Percentiles rank a stretch among this genome's conserved stretches.
Evolutionary conservation across 2,113 vertebrate species (phyloP).

Genomic region (Fulmarus glacialis): DNA sequence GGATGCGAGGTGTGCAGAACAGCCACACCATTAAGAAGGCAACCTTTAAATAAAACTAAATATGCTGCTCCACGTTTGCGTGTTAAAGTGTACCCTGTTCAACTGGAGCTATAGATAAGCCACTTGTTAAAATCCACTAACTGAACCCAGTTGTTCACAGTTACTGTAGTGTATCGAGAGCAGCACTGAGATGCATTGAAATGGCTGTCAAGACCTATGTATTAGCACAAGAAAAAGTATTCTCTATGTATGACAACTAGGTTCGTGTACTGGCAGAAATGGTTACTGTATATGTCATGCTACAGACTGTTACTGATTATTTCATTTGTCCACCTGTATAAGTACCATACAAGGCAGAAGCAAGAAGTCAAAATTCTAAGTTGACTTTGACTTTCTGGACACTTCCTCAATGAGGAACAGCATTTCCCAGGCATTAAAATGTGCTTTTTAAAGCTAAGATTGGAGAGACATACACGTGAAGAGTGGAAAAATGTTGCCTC

Average conservation of each 20-base stretch:
- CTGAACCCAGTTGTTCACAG: background rate
- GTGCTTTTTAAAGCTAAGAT: background rate
- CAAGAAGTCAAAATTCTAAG: background rate
- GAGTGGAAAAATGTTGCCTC: background rate
- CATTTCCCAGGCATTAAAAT: background rate
- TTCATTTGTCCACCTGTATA: background rate
- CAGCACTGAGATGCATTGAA: background rate
- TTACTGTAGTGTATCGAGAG: accelerated
- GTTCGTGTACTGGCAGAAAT: background rate
- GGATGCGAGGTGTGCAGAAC: background rate
- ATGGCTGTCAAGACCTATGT: background rate
- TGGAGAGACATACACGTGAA: background rate
- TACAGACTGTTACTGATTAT: background rate
- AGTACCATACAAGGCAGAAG: background rate
- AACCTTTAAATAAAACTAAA: background rate
- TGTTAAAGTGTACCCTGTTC: background rate
- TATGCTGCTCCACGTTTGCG: accelerated
- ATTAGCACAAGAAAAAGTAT: background rate
- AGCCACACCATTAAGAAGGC: background rate
- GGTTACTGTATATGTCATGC: background rate
- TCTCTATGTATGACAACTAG: background rate
- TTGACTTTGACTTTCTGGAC: background rate
- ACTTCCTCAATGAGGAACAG: background rate
- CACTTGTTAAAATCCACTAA: background rate
- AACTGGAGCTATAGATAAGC: background rate